A percentile compares a stretch with the other conserved stretches of the same genome.
Conservation (phyloP, 2,113 vertebrate genomes). For the Neomonachus schauinslandi region DNA sequence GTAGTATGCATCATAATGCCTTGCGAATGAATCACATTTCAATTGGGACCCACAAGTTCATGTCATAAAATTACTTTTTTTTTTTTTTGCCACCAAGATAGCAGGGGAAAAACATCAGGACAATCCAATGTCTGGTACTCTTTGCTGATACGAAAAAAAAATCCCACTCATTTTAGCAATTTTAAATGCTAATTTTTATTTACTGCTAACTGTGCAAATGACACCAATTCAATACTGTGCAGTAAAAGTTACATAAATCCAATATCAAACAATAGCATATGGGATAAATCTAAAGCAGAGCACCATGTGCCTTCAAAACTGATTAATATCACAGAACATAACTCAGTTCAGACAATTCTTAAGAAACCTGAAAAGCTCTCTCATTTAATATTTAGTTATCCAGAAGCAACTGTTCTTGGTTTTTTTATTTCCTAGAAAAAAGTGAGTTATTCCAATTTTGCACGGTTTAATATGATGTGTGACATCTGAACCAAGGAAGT, state of each 20-base stretch:
- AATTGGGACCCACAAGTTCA: not conserved
- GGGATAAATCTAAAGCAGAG: slow-evolving; percentile 61
- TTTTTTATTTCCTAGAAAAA: slow-evolving; percentile 48
- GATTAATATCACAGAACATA: slow-evolving; percentile 58
- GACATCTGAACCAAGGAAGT: slow-evolving; percentile 17
- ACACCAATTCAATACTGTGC: slow-evolving; percentile 78
- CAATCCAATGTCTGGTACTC: slow-evolving; percentile 42
- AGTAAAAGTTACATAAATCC: slow-evolving; percentile 66
- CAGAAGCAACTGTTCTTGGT: slow-evolving; percentile 26
- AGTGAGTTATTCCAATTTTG: slow-evolving; percentile 35
- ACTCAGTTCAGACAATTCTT: slow-evolving; percentile 47
- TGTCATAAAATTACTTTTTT: slow-evolving; percentile 29
- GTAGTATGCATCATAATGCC: not conserved
- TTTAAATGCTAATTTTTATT: slow-evolving; percentile 88
- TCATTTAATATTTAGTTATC: slow-evolving; percentile 48
- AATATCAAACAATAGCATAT: slow-evolving; percentile 63
- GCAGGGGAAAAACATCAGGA: slow-evolving; percentile 34
- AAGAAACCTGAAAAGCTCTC: slow-evolving; percentile 41
- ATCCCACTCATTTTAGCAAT: slow-evolving; percentile 67
- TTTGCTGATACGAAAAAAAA: slow-evolving; percentile 60
- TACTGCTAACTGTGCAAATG: slow-evolving; percentile 81
- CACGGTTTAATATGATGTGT: slow-evolving; percentile 7
- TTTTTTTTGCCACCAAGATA: slow-evolving; percentile 43
- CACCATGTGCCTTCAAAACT: slow-evolving; percentile 59
- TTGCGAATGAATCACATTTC: slow-evolving; percentile 33